Evolutionary conservation across 2,797 vertebrate genomes (phyloP).

Genomic region (Dermochelys coriacea): DNA sequence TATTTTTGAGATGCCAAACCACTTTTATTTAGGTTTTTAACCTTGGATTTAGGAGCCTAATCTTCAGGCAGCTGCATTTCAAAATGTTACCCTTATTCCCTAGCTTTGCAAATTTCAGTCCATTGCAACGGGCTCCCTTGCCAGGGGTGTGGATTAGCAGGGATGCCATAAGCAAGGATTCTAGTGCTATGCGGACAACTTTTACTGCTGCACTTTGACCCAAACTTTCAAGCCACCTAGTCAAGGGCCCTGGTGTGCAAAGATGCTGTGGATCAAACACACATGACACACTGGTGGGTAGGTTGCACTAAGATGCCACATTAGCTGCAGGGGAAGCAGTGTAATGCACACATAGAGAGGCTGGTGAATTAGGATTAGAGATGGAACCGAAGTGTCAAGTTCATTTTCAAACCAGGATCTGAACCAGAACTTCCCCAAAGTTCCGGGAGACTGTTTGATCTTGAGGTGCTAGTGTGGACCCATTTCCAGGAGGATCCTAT

Average conservation of each 20-base stretch:
- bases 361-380: accelerated
- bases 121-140: not conserved
- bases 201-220: not conserved
- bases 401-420: not conserved
- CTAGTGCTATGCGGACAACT: not conserved
- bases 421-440: not conserved
- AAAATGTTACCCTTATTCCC: not conserved
- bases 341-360: accelerated
- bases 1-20: not conserved
- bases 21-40: not conserved
- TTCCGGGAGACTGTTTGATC: not conserved
- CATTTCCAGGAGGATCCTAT: accelerated
- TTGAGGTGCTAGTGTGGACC: not conserved
- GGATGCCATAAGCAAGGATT: not conserved
- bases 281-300: not conserved
- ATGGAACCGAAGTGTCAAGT: not conserved
- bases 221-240: not conserved
- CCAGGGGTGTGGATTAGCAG: not conserved
- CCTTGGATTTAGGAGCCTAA: not conserved
- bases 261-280: not conserved
- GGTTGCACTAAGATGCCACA: too few species aligned
- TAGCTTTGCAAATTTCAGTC: not conserved
- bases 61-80: not conserved
- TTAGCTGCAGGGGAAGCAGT: not conserved
- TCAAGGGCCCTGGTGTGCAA: not conserved